phyloP scores from a whole-genome alignment of 1,140 invertebrate species.

The Penaeus chinensis region DNA sequence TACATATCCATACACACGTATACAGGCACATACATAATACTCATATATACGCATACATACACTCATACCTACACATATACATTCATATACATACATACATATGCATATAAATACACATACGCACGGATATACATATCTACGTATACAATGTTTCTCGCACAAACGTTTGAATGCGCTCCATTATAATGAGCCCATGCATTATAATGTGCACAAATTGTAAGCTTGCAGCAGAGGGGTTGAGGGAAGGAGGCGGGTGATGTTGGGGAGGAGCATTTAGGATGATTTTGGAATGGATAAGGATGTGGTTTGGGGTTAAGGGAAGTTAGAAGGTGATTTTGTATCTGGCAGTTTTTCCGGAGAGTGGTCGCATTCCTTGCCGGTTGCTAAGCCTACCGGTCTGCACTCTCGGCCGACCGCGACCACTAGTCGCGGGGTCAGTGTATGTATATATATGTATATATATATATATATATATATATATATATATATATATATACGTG shows the following conservation, averaged over 20 bases:
- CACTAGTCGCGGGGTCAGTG: neutral
- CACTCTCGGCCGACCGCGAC: too few relatives aligned
- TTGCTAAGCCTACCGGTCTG: too few relatives aligned
- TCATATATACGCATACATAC: neutral
- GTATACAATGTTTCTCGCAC: neutral
- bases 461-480: neutral
- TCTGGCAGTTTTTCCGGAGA: too few relatives aligned
- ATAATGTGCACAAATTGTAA: neutral
- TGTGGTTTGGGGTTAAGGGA: too few relatives aligned
- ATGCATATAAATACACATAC: neutral
- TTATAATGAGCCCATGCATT: too few relatives aligned
- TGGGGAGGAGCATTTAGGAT: too few relatives aligned
- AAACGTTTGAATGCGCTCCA: neutral
- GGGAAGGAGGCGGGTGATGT: too few relatives aligned
- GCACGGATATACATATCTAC: neutral
- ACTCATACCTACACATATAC: neutral
- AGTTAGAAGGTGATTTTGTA: too few relatives aligned
- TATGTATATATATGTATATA: neutral
- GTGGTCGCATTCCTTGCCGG: too few relatives aligned
- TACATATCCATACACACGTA: neutral
- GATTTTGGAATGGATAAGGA: too few relatives aligned
- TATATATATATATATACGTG: neutral
- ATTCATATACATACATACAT: neutral
- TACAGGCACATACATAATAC: neutral
- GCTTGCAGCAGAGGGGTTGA: neutral